phyloP scores from a whole-genome alignment of 2,113 vertebrate species.

The Phalacrocorax pelagicus region DNA sequence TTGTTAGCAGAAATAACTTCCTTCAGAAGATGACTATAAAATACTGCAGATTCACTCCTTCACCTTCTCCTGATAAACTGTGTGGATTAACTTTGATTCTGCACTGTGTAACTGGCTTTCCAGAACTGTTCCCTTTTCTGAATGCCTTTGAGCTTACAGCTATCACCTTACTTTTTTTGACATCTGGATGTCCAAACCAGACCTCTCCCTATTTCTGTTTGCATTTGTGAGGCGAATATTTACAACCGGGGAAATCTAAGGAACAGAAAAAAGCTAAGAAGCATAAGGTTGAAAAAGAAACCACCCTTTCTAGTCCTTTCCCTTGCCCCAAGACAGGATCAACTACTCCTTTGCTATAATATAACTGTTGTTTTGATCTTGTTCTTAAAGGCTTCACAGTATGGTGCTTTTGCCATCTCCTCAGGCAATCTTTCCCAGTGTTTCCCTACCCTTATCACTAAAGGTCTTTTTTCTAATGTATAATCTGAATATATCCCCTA shows the following conservation, averaged over 20 bases:
- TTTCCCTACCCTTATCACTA: slow-evolving; percentile 12
- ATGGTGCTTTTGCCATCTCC: slow-evolving; percentile 16
- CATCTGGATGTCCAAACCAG: neutral
- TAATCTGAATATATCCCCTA: neutral
- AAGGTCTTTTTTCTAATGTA: neutral
- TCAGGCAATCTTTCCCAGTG: slow-evolving; percentile 5
- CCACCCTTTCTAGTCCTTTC: neutral
- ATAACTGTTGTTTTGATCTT: slow-evolving; percentile 11
- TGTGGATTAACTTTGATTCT: neutral
- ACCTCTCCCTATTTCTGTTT: neutral
- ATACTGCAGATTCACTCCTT: neutral
- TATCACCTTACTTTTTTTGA: neutral
- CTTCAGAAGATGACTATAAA: neutral
- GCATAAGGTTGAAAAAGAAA: neutral
- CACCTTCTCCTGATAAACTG: neutral
- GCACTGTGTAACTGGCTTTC: neutral
- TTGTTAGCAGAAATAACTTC: slow-evolving; percentile 3
- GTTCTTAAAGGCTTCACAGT: neutral
- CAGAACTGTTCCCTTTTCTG: neutral
- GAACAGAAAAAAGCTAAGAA: neutral
- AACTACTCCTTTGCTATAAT: neutral
- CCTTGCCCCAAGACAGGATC: neutral
- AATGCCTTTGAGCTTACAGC: neutral
- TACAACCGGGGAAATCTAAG: neutral
- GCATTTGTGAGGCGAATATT: neutral